phyloP scores from a whole-genome alignment of 2,113 vertebrate genomes.

The Myotis yumanensis region DNA sequence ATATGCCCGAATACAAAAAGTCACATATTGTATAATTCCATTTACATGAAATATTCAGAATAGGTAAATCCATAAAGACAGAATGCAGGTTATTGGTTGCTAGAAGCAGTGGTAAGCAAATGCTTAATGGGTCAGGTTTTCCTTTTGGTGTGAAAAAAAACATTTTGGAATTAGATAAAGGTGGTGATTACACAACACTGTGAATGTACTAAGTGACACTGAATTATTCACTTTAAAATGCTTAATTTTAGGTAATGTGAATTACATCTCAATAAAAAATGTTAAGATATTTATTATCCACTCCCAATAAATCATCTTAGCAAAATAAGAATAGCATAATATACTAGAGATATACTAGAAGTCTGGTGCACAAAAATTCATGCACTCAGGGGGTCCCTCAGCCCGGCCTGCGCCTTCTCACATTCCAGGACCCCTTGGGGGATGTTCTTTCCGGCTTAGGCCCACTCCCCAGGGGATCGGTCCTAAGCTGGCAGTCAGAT shows the following conservation, averaged over 20 bases:
- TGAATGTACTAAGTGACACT: not conserved
- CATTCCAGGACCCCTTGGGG: too few relatives aligned
- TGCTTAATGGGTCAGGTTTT: not conserved
- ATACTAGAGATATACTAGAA: too few relatives aligned
- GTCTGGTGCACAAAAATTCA: too few relatives aligned
- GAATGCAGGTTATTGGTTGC: not conserved
- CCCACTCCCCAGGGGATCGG: too few relatives aligned
- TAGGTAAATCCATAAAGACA: not conserved
- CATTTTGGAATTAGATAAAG: not conserved
- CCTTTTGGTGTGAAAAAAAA: not conserved
- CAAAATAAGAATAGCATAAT: conserved; percentile 8
- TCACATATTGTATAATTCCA: not conserved
- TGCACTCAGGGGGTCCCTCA: too few relatives aligned
- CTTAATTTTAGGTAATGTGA: not conserved
- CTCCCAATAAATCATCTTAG: not conserved
- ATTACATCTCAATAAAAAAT: not conserved
- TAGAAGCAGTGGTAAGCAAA: not conserved
- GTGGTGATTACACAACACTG: not conserved
- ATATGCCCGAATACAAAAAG: not conserved
- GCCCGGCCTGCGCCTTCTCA: too few relatives aligned
- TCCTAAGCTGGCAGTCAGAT: too few relatives aligned
- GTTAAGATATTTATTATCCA: not conserved
- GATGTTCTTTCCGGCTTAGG: too few relatives aligned
- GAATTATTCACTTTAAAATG: not conserved
- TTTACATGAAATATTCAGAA: not conserved